These are phyloP conservation scores for Cyanistes caeruleus DNA, from an alignment of 2,113 vertebrate genomes.

Conservation along the genomic window DNA sequence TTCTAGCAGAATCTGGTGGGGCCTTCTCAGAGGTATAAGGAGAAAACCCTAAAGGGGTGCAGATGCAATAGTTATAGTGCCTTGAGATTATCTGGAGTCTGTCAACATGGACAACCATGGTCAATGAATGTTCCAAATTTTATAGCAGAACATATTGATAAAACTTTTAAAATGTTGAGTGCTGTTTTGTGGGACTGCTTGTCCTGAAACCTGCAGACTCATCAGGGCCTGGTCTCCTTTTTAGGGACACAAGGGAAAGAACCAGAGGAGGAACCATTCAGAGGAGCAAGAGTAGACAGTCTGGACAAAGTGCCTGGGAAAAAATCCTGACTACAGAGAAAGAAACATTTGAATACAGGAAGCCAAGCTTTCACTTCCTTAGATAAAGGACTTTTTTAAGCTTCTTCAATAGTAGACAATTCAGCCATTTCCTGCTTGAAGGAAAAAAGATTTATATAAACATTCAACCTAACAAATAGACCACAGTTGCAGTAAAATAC, in stretches of 20 bases:
- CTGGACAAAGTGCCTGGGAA: background rate
- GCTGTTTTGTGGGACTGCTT: background rate
- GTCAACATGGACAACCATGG: background rate
- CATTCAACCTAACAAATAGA: background rate
- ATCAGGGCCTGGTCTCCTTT: background rate
- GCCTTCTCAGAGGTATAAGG: background rate
- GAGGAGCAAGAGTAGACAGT: background rate
- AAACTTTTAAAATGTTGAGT: background rate
- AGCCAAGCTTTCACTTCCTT: background rate
- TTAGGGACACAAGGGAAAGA: background rate
- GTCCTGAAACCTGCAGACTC: background rate
- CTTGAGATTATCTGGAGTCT: background rate
- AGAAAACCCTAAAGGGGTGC: background rate
- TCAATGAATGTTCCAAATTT: background rate
- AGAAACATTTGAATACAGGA: background rate
- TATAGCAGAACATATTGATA: background rate
- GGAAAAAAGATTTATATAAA: background rate
- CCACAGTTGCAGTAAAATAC: background rate
- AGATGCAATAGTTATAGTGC: background rate
- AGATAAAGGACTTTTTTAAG: background rate
- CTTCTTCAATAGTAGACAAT: background rate
- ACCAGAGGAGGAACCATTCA: background rate
- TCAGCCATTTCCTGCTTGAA: background rate
- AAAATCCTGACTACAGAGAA: background rate
- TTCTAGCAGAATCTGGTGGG: background rate